A percentile compares a stretch with the other conserved stretches of the same genome.
Conservation (phyloP, 2,797 vertebrate genomes). For the Epinephelus coioides region DNA sequence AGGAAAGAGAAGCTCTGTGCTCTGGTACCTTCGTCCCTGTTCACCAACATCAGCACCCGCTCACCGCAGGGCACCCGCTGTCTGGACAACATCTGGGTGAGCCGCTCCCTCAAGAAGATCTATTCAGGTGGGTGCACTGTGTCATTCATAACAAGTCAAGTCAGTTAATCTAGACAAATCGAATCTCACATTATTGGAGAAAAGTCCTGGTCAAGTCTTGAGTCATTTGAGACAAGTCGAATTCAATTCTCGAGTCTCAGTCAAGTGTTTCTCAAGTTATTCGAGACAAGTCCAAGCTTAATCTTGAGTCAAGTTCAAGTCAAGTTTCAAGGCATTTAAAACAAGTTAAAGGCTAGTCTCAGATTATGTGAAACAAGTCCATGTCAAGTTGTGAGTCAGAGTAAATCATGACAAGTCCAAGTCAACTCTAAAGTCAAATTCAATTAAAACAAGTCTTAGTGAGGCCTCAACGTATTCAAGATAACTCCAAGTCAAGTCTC, state of each 20-base stretch:
- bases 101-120: conserved; percentile 91
- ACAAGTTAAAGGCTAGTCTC: neutral
- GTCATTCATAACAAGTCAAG: neutral
- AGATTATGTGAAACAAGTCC: no score
- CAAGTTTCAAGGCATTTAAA: neutral
- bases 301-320: no score
- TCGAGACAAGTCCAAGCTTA: neutral
- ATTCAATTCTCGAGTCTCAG: no score
- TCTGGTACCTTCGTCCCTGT: conserved; percentile 88
- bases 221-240: no score
- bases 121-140: conserved; percentile 88
- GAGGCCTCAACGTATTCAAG: no score
- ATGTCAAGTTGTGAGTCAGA: no score
- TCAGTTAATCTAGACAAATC: neutral
- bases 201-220: neutral
- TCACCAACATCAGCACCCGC: conserved; percentile 97
- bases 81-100: conserved; percentile 97
- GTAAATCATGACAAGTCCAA: no score
- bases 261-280: neutral
- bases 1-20: conserved; percentile 92
- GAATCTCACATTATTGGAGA: neutral
- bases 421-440: neutral
- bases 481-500: no score
- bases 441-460: neutral
- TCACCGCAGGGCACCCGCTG: conserved; percentile 92